These are phyloP conservation scores for Ailurus styani DNA, from an alignment of 2,113 vertebrate genomes.

Conservation along the genomic window DNA sequence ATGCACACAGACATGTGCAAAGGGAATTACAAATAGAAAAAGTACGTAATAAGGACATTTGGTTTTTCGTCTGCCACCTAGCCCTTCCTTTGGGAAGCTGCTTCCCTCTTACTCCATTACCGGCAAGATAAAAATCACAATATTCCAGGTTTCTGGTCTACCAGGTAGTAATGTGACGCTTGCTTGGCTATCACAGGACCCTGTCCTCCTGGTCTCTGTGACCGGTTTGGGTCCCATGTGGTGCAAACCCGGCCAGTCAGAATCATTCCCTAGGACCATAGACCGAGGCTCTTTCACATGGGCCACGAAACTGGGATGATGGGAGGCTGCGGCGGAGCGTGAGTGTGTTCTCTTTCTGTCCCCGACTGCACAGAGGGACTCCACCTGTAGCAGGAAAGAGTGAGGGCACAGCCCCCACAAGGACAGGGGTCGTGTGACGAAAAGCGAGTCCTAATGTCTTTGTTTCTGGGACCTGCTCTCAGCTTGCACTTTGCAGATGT, in stretches of 20 bases:
- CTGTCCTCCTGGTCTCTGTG: background rate
- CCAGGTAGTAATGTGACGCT: background rate
- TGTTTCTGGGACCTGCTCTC: background rate
- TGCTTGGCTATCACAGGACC: too few species aligned
- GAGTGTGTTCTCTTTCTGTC: too few species aligned
- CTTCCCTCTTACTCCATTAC: background rate
- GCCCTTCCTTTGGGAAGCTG: background rate
- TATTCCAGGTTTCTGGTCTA: background rate
- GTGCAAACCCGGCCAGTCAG: background rate
- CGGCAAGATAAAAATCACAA: background rate
- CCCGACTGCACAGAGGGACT: accelerated
- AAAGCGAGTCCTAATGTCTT: background rate
- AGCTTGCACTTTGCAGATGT: background rate
- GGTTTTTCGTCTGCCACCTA: background rate
- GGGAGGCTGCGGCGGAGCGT: background rate
- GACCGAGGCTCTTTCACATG: background rate
- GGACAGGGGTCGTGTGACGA: background rate
- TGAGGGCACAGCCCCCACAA: background rate
- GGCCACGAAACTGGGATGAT: background rate
- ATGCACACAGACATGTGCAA: background rate
- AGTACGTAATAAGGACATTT: background rate
- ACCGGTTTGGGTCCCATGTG: background rate
- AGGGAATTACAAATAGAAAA: background rate
- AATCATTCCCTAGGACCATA: background rate
- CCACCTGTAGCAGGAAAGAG: background rate